phyloP scores from a whole-genome alignment of 2,113 vertebrate species.

The Neogale vison region DNA sequence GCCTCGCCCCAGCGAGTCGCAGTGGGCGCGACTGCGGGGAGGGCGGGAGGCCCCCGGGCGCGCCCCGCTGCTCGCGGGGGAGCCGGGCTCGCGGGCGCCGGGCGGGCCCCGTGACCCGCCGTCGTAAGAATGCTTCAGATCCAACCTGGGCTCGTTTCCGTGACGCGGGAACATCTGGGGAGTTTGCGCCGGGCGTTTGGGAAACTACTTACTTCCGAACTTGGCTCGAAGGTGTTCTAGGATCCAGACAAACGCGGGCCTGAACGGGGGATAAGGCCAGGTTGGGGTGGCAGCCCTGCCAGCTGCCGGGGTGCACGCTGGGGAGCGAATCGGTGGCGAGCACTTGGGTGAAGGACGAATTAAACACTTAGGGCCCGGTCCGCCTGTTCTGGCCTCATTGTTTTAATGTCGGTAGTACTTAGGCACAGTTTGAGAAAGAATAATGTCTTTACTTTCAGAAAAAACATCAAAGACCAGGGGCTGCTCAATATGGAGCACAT shows the following conservation, averaged over 20 bases:
- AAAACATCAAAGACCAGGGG: constrained; percentile 81
- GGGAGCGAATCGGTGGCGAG: constrained; percentile 21
- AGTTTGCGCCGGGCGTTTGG: not conserved
- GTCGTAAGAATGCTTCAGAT: not conserved
- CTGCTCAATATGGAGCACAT: constrained; percentile 83
- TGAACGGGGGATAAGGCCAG: not conserved
- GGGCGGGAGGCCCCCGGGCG: not conserved
- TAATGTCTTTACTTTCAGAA: constrained; percentile 70
- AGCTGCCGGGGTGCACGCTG: not conserved
- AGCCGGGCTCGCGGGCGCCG: not conserved
- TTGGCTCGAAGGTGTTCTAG: constrained; percentile 9
- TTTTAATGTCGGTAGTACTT: constrained; percentile 60
- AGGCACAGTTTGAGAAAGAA: constrained; percentile 50
- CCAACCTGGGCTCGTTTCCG: not conserved
- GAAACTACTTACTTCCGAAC: constrained; percentile 5
- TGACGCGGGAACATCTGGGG: not conserved
- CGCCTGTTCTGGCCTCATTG: not conserved
- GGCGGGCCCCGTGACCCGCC: not conserved
- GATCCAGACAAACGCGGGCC: not conserved
- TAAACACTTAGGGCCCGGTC: constrained; percentile 35
- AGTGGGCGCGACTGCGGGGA: not conserved
- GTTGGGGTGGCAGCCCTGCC: not conserved
- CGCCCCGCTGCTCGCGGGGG: not conserved
- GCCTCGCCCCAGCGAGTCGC: not conserved
- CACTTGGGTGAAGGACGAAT: constrained; percentile 42